Conservation (phyloP, 2,113 vertebrate genomes). For the Agapornis roseicollis region DNA sequence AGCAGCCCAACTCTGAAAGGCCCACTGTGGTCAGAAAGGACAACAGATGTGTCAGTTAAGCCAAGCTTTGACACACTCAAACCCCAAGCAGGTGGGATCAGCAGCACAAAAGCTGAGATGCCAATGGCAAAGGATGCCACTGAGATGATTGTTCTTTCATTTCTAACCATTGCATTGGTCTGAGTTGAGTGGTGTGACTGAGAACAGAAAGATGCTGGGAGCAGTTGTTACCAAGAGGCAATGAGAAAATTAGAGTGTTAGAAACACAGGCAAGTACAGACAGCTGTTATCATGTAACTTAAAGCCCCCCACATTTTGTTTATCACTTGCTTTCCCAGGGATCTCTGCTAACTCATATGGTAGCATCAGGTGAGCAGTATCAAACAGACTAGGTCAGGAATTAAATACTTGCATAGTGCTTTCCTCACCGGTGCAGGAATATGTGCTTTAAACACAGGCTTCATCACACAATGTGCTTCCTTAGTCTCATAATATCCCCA, state of each 20-base stretch:
- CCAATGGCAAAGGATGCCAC: background rate
- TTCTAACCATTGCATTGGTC: background rate
- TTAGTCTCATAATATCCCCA: background rate
- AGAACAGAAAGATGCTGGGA: background rate
- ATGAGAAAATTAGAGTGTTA: background rate
- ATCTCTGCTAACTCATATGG: background rate
- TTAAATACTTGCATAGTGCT: background rate
- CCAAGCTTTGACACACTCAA: background rate
- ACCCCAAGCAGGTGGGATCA: background rate
- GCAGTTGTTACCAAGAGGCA: background rate
- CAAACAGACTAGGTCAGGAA: background rate
- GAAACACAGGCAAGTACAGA: background rate
- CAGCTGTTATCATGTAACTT: no score
- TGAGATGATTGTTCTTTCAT: background rate
- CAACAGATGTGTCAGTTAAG: background rate
- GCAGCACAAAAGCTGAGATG: background rate
- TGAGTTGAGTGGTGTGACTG: background rate
- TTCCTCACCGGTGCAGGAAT: background rate
- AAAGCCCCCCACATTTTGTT: accelerated
- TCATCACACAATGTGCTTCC: background rate
- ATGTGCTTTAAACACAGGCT: background rate
- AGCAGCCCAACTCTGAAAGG: background rate
- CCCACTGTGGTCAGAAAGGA: background rate
- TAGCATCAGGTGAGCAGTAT: background rate
- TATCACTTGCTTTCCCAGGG: background rate